phyloP scores from a whole-genome alignment of 2,113 vertebrate species.

The Clarias magur region DNA sequence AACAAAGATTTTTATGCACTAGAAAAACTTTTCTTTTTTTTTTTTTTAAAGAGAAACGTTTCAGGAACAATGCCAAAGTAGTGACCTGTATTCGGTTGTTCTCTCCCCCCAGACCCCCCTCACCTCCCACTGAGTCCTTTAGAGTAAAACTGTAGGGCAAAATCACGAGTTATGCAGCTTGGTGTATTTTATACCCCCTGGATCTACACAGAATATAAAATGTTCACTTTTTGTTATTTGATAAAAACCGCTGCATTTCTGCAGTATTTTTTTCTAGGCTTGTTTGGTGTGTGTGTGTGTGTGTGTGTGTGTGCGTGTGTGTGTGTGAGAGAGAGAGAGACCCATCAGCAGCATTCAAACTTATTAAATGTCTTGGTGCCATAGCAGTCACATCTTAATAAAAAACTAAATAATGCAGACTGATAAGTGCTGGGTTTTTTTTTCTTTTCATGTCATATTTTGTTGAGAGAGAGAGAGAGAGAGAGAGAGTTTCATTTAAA shows the following conservation, averaged over 20 bases:
- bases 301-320: constrained; percentile 4
- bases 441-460: not conserved
- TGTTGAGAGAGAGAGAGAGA: constrained; percentile 47
- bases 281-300: not conserved
- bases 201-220: not conserved
- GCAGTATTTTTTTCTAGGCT: not conserved
- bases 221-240: not conserved
- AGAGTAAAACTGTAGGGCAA: not conserved
- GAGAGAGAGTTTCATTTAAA: constrained; percentile 48
- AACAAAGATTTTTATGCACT: not conserved
- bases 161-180: not conserved
- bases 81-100: not conserved
- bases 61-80: not conserved
- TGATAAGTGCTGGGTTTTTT: not conserved
- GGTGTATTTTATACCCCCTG: not conserved
- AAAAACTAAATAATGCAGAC: constrained; percentile 21
- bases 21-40: not conserved
- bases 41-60: not conserved
- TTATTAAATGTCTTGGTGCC: constrained; percentile 51
- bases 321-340: not conserved
- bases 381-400: constrained; percentile 45
- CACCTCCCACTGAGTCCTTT: not conserved
- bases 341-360: constrained; percentile 18
- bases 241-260: not conserved
- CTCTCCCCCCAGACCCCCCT: not conserved